Conservation (phyloP, 2,797 vertebrate genomes). For the Urocyon cinereoargenteus region DNA sequence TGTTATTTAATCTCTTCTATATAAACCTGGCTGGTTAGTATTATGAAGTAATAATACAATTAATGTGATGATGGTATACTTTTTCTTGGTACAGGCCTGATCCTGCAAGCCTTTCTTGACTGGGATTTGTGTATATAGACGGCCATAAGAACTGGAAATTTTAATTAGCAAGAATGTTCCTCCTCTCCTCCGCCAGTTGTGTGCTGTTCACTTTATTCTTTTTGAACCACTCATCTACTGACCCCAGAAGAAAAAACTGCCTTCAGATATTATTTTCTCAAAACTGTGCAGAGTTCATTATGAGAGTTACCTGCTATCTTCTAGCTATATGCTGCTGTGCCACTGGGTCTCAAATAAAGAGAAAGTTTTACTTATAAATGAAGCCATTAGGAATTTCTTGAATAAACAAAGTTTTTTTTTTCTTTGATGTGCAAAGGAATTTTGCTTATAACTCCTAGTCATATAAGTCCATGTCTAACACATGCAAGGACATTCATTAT, state of each 20-base stretch:
- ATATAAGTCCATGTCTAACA: slow-evolving; percentile 66
- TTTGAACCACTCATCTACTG: slow-evolving; percentile 80
- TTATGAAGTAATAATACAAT: slow-evolving; percentile 81
- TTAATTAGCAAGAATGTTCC: slow-evolving; percentile 79
- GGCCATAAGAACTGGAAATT: slow-evolving; percentile 75
- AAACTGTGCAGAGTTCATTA: slow-evolving; percentile 80
- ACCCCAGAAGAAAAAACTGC: slow-evolving; percentile 79
- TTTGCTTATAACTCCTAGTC: slow-evolving; percentile 75
- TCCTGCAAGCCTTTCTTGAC: slow-evolving; percentile 77
- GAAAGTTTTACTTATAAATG: slow-evolving; percentile 78
- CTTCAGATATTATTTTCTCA: slow-evolving; percentile 80
- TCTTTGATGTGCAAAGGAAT: slow-evolving; percentile 81
- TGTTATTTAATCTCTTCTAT: slow-evolving; percentile 83
- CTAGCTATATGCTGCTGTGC: slow-evolving; percentile 52
- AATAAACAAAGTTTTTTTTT: slow-evolving; percentile 75
- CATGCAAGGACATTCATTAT: slow-evolving; percentile 34
- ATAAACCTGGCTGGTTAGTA: slow-evolving; percentile 77
- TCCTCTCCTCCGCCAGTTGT: neutral
- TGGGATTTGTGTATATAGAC: slow-evolving; percentile 69
- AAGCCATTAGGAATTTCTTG: slow-evolving; percentile 84
- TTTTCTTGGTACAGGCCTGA: slow-evolving; percentile 78
- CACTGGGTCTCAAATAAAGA: slow-evolving; percentile 74
- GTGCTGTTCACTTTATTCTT: slow-evolving; percentile 75
- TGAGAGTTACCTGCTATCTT: slow-evolving; percentile 79
- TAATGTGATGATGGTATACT: slow-evolving; percentile 80